Percentiles rank a stretch among this genome's conserved stretches.
These are phyloP conservation scores for Eremophila alpestris DNA, from an alignment of 2,797 vertebrate species.

Conservation along the genomic window DNA sequence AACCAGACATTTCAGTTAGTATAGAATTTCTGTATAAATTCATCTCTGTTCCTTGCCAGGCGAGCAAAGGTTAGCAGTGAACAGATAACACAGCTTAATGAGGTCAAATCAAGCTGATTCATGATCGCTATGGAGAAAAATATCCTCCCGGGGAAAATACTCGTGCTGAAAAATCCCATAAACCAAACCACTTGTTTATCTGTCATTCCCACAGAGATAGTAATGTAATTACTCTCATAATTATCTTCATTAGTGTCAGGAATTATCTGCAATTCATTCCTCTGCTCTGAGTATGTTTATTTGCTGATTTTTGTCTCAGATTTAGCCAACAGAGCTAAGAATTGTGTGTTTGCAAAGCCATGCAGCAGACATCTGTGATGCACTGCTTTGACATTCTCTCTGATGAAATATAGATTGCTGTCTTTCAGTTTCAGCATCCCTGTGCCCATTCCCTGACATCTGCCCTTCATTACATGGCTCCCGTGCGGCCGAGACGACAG, in stretches of 20 bases:
- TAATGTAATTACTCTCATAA: conserved; percentile 98
- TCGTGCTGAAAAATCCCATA: conserved; percentile 84
- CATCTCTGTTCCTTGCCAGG: conserved; percentile 59
- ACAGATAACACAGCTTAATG: conserved; percentile 75
- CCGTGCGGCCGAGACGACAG: conserved; percentile 90
- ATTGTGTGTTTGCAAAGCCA: conserved; percentile 71
- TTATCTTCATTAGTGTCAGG: conserved; percentile 98
- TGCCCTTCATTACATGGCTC: conserved; percentile 87
- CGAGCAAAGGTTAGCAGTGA: conserved; percentile 73
- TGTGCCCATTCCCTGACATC: conserved; percentile 84
- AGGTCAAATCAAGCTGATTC: conserved; percentile 79
- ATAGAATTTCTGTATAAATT: conserved; percentile 48
- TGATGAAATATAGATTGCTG: conserved; percentile 75
- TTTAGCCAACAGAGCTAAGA: conserved; percentile 71
- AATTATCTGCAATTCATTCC: conserved; percentile 90
- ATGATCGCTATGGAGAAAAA: conserved; percentile 76
- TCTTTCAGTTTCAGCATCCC: conserved; percentile 83
- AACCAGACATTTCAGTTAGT: conserved; percentile 49
- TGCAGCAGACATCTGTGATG: conserved; percentile 73
- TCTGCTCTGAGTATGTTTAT: conserved; percentile 79
- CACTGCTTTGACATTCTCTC: conserved; percentile 71
- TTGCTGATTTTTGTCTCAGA: conserved; percentile 71
- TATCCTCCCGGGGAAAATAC: conserved; percentile 81
- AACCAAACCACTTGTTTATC: conserved; percentile 97
- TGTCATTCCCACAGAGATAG: conserved; percentile 98